Evolutionary conservation across 1,140 invertebrate genomes (phyloP), one percentile per base, ranked within the genome.

Genomic region (Tribolium madens): DNA sequence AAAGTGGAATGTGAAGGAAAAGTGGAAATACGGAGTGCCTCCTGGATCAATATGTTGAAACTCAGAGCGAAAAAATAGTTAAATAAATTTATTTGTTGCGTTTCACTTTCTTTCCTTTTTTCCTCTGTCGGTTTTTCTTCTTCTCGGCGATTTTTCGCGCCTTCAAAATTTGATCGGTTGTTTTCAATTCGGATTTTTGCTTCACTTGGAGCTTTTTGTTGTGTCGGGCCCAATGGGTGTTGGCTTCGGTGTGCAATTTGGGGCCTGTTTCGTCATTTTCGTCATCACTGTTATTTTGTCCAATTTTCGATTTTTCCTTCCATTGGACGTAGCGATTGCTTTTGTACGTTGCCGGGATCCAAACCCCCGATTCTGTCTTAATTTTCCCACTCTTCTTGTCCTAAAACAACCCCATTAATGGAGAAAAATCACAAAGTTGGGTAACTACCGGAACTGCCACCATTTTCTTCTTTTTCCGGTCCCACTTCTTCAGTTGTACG

Each of bases 291-390:
- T 91, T 88, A 50, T 88, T 84, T 52, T 90, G 88, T 77, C 91
- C 89, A 21, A 91, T 85, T 87, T 96, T 96, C 42, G 90, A 93
- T 79, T 93, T 94, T 76, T 95, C 91, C 81, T 94, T 92, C 97
- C 97, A 99, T 36, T 92, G 89, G 53, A 91, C 90, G 85, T 98
- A 99, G 77, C 93, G 88, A 78, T 97, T 93, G 57, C 94, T 94
- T 86, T 98, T 98, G 85, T 96, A 99, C 0, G 95, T 94, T 0
- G 97, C 96, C 1, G 96, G 92, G 81, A 99, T 97, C 92, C 95
- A 96, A 0, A 90, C 91, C 6, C 98, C 98, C 71, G 95, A 97
- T 87, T 99, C 98, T 1, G 97, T 98, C 78, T 92, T 93, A 78
- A 99, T 98, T 87, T 96, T 97, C 53, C 92, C 93, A 13, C 88